Evolutionary conservation across 2,113 vertebrate species (phyloP).

Genomic region (Nematolebias whitei): DNA sequence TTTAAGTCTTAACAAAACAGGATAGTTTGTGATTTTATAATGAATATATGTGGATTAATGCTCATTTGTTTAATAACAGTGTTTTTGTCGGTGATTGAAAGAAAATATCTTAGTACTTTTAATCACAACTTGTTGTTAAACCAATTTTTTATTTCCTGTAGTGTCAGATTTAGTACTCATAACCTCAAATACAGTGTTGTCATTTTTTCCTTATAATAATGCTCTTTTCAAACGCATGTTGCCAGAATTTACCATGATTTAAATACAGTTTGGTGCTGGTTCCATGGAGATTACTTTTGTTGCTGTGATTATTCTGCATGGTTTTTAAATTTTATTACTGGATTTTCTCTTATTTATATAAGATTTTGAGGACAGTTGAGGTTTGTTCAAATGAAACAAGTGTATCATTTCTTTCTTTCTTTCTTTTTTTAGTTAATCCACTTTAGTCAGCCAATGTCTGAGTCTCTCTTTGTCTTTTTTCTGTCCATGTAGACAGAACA

Average conservation of each 20-base stretch:
- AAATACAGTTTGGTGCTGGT: neutral
- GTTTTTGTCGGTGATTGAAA: neutral
- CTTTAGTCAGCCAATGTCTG: constrained; percentile 15
- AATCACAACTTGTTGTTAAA: neutral
- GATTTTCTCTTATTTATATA: neutral
- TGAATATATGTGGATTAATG: neutral
- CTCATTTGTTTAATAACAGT: neutral
- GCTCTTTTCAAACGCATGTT: neutral
- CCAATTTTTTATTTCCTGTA: neutral
- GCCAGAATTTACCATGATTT: neutral
- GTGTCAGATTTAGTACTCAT: neutral
- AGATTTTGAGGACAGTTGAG: constrained; percentile 1
- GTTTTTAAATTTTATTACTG: neutral
- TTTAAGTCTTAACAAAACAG: neutral
- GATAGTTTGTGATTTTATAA: neutral
- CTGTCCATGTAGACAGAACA: constrained; percentile 17
- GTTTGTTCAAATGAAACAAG: neutral
- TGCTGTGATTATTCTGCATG: neutral
- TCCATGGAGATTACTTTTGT: neutral
- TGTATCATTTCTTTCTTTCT: constrained; percentile 9
- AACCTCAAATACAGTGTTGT: accelerated
- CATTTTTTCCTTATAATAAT: neutral
- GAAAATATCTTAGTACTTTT: neutral
- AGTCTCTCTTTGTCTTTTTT: neutral
- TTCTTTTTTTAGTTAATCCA: constrained; percentile 34